These are phyloP conservation scores for Hippocampus comes DNA, from an alignment of 2,113 vertebrate species.

Conservation along the genomic window DNA sequence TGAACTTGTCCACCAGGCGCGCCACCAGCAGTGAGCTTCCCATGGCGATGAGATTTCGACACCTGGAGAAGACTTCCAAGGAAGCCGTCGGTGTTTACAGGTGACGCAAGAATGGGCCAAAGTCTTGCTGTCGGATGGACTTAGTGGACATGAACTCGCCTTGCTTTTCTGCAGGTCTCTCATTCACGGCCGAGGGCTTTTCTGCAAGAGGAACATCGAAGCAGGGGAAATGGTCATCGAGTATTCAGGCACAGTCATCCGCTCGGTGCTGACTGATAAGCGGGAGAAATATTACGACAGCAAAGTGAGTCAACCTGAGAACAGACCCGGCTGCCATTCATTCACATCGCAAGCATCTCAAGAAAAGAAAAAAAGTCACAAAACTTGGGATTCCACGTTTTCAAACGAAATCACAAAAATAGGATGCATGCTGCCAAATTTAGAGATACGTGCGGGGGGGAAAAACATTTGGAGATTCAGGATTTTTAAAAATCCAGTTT, in stretches of 20 bases:
- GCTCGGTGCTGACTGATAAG: slow-evolving; percentile 86
- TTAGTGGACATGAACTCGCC: rapidly evolving
- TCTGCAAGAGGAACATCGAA: slow-evolving; percentile 89
- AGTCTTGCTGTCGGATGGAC: background rate
- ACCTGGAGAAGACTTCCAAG: slow-evolving; percentile 87
- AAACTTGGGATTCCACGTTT: no score
- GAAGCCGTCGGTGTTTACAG: slow-evolving; percentile 93
- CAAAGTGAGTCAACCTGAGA: slow-evolving; percentile 70
- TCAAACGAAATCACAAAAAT: no score
- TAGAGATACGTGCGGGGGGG: no score
- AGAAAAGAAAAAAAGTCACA: background rate
- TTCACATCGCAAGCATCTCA: no score
- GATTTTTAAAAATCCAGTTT: no score
- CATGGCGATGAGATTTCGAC: slow-evolving; percentile 91
- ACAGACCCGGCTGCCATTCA: background rate
- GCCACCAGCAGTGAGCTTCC: slow-evolving; percentile 88
- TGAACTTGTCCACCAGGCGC: slow-evolving; percentile 63
- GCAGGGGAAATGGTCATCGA: slow-evolving; percentile 92
- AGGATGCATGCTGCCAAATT: no score
- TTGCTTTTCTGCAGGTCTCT: slow-evolving; percentile 69
- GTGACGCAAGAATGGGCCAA: slow-evolving; percentile 47
- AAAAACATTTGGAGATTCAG: no score
- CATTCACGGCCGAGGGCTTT: slow-evolving; percentile 87
- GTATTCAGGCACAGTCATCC: slow-evolving; percentile 87
- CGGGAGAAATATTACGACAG: slow-evolving; percentile 88